A percentile compares a stretch with the other conserved stretches of the same genome.
phyloP scores from a whole-genome alignment of 92 coral and sea anemone genomes.

The Hydrozoanthus gracilis region DNA sequence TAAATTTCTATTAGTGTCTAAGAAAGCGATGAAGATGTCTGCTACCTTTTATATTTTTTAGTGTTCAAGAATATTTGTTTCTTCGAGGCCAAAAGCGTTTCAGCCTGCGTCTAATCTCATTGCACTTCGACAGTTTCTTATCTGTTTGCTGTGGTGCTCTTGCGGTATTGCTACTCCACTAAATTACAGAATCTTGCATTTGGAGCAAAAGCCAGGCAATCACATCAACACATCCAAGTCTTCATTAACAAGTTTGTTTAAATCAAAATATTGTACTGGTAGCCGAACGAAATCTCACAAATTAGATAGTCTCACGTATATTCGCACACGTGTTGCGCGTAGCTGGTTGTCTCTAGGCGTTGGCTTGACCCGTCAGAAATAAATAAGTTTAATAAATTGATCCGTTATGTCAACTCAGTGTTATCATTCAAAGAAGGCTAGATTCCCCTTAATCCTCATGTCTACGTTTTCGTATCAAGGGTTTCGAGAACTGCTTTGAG shows the following conservation, averaged over 20 bases:
- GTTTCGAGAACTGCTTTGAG: not conserved
- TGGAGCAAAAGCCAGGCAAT: too few species aligned
- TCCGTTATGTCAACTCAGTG: constrained; percentile 11
- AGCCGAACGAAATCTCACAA: too few species aligned
- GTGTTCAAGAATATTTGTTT: not conserved
- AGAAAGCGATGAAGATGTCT: not conserved
- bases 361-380: constrained; percentile 6
- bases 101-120: too few species aligned
- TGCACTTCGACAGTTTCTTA: too few species aligned
- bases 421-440: not conserved
- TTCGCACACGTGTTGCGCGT: not conserved
- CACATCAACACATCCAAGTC: too few species aligned
- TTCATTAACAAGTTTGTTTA: too few species aligned
- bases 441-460: not conserved
- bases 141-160: too few species aligned
- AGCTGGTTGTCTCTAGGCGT: constrained; percentile 27
- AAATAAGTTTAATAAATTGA: constrained; percentile 7
- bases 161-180: too few species aligned
- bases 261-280: too few species aligned
- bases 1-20: not conserved
- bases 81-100: not conserved
- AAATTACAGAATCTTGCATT: too few species aligned
- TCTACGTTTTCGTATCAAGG: not conserved
- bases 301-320: not conserved
- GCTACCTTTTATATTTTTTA: not conserved